These are phyloP conservation scores for Calephelis nemesis DNA, from an alignment of 1,140 invertebrate genomes.

Conservation along the genomic window DNA sequence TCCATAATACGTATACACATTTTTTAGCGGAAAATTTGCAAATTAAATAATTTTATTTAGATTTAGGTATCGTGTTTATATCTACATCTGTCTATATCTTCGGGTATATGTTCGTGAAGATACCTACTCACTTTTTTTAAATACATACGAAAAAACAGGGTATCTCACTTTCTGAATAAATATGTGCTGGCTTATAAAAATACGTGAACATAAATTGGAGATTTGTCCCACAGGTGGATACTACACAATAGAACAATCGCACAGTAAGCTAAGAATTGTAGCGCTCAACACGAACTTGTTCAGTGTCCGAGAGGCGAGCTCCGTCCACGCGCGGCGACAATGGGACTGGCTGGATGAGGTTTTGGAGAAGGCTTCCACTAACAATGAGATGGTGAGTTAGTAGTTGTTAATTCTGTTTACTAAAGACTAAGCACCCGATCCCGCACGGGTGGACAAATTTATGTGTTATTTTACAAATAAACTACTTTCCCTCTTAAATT, in stretches of 20 bases:
- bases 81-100: no score
- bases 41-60: no score
- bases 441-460: no score
- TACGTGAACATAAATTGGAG: conserved; percentile 1
- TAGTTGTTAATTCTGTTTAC: not conserved
- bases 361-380: conserved; percentile 84
- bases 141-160: no score
- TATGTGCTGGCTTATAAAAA: not conserved
- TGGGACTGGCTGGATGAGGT: conserved; percentile 90
- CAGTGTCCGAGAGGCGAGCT: conserved; percentile 51
- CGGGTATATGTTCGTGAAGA: no score
- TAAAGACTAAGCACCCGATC: not conserved
- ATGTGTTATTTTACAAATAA: no score
- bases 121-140: no score
- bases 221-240: conserved; percentile 84
- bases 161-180: no score
- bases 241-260: conserved; percentile 91
- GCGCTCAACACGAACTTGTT: conserved; percentile 92
- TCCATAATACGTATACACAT: no score
- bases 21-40: no score
- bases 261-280: conserved; percentile 88
- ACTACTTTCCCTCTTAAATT: no score
- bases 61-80: no score
- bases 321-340: conserved; percentile 80
- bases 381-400: conserved; percentile 87